These are phyloP conservation scores for Sebastes dallii DNA, from an alignment of 2,797 vertebrate species.

Conservation along the genomic window DNA sequence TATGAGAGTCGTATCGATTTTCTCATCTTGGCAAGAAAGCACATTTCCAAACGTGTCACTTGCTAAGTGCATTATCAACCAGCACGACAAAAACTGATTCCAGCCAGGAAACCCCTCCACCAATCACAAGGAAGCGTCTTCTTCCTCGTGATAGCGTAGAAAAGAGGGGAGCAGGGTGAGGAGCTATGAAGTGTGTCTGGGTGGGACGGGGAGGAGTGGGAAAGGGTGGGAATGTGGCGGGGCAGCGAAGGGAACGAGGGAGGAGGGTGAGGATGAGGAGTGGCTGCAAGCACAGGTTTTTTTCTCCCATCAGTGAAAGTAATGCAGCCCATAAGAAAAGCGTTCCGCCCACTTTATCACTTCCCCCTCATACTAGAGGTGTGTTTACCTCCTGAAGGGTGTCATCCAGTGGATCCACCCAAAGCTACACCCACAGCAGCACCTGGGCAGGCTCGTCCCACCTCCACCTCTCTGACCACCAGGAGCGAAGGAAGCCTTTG, in stretches of 20 bases:
- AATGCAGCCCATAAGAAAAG: slow-evolving; percentile 8
- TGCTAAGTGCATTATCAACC: neutral
- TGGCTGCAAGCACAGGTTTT: slow-evolving; percentile 19
- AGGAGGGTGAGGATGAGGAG: slow-evolving; percentile 26
- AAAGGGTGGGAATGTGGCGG: slow-evolving; percentile 53
- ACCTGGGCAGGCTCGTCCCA: slow-evolving; percentile 40
- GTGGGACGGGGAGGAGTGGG: slow-evolving; percentile 23
- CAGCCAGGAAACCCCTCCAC: slow-evolving; percentile 13
- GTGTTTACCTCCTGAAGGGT: slow-evolving; percentile 43
- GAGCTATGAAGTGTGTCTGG: slow-evolving; percentile 13
- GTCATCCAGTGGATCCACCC: slow-evolving; percentile 32
- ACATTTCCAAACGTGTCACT: neutral
- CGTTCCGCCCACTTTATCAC: slow-evolving; percentile 21
- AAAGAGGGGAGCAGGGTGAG: neutral
- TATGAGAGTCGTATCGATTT: neutral
- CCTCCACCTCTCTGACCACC: slow-evolving; percentile 19
- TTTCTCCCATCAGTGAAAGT: slow-evolving; percentile 63
- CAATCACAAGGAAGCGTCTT: slow-evolving; percentile 5
- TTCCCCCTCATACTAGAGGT: slow-evolving; percentile 32
- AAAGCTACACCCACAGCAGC: slow-evolving; percentile 16
- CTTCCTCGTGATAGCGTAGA: neutral
- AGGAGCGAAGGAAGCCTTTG: slow-evolving; percentile 5
- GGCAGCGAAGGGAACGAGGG: slow-evolving; percentile 7
- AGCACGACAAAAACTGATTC: neutral
- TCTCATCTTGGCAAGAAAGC: neutral